Evolutionary conservation across 2,113 vertebrate genomes (phyloP).

Genomic region (Alexandromys fortis): DNA sequence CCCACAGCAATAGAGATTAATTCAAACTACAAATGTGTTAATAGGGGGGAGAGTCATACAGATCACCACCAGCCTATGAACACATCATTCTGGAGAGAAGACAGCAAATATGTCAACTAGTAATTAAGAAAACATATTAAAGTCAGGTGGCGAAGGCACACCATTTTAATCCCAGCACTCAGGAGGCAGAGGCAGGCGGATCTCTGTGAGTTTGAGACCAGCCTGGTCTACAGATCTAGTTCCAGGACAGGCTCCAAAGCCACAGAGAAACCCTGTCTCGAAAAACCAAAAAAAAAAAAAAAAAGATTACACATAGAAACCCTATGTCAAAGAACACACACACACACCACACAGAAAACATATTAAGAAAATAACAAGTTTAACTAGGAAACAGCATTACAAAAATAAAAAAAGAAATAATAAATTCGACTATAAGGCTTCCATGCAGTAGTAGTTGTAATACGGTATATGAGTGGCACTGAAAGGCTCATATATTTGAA

Average conservation of each 20-base stretch:
- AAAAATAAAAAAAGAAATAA: not conserved
- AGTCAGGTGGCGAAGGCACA: not conserved
- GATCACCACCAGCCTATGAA: not conserved
- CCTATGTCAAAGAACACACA: not conserved
- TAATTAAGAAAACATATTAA: conserved; percentile 3
- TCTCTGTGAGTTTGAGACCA: not conserved
- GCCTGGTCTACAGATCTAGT: too few species aligned
- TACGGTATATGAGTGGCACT: not conserved
- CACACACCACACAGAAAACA: not conserved
- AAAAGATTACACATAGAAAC: not conserved
- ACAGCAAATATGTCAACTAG: not conserved
- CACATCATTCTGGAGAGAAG: not conserved
- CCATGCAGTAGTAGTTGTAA: not conserved
- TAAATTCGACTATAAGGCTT: not conserved
- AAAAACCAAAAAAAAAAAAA: too few species aligned
- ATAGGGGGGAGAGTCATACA: not conserved
- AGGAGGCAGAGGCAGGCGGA: not conserved
- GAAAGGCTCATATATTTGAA: not conserved
- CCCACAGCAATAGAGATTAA: not conserved
- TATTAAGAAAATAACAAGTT: not conserved
- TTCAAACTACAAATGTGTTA: not conserved
- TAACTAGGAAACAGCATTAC: not conserved
- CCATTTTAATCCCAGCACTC: not conserved
- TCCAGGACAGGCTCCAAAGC: too few species aligned
- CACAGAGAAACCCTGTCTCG: too few species aligned